A percentile compares a stretch with the other conserved stretches of the same genome.
Conservation (phyloP, 1,140 invertebrate genomes). For the Bacillus rossius region DNA sequence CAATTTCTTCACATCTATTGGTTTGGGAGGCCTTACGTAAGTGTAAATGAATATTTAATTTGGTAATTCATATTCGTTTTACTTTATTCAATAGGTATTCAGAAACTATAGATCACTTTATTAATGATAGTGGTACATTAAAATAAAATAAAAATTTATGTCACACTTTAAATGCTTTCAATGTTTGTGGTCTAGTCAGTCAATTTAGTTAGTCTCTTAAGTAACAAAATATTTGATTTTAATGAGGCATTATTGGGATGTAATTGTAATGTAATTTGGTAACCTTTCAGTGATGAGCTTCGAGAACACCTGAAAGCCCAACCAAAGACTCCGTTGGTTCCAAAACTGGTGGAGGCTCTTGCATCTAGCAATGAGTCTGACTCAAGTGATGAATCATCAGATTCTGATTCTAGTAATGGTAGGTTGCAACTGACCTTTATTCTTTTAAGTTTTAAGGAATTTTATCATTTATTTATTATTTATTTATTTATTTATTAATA, state of each 20-base stretch:
- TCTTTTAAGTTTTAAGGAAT: too few relatives aligned
- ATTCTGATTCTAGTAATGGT: slow-evolving; percentile 32
- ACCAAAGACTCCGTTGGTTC: slow-evolving; percentile 52
- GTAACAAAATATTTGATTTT: slow-evolving; percentile 1
- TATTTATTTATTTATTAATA: too few relatives aligned
- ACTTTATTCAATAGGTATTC: neutral
- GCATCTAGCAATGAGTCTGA: slow-evolving; percentile 2
- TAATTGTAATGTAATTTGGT: slow-evolving; percentile 17
- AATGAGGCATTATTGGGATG: too few relatives aligned
- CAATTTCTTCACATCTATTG: slow-evolving; percentile 99
- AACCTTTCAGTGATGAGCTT: slow-evolving; percentile 65
- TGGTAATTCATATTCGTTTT: neutral
- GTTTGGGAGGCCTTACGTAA: slow-evolving; percentile 90
- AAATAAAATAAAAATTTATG: neutral
- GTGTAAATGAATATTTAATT: slow-evolving; percentile 25
- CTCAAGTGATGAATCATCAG: slow-evolving; percentile 21
- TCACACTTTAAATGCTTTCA: slow-evolving; percentile 8
- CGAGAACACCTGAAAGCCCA: slow-evolving; percentile 83
- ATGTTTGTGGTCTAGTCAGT: slow-evolving; percentile 8
- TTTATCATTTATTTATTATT: too few relatives aligned
- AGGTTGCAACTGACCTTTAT: neutral
- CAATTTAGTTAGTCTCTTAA: too few relatives aligned
- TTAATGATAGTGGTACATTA: neutral
- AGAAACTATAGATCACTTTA: neutral
- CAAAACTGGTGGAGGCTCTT: slow-evolving; percentile 24